A percentile compares a stretch with the other conserved stretches of the same genome.
Evolutionary conservation across 2,113 vertebrate genomes (phyloP).

Genomic region (Dipodomys stephensi): DNA sequence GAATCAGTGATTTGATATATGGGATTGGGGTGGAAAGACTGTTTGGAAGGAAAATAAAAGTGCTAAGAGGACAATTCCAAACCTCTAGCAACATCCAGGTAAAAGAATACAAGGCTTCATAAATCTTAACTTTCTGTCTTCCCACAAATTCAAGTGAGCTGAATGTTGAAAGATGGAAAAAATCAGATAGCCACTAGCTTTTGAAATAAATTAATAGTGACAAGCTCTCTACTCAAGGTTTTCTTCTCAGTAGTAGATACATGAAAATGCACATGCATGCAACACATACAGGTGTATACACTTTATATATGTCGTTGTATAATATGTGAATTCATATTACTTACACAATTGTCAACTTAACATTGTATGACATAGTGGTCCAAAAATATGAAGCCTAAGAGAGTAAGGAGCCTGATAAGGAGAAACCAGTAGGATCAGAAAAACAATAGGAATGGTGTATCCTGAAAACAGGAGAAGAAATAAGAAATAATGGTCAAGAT

Average conservation of each 20-base stretch:
- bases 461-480: neutral
- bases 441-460: neutral
- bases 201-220: neutral
- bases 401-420: neutral
- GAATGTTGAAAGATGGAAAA: neutral
- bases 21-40: neutral
- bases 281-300: neutral
- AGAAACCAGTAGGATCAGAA: neutral
- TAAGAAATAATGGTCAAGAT: neutral
- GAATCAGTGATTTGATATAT: neutral
- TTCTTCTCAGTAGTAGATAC: neutral
- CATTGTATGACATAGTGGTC: neutral
- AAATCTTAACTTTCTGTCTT: conserved; percentile 14
- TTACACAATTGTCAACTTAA: neutral
- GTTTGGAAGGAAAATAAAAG: conserved; percentile 10
- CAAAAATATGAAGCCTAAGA: neutral
- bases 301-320: neutral
- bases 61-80: neutral
- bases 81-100: neutral
- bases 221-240: rapidly evolving
- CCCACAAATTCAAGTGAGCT: neutral
- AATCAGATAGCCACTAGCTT: neutral
- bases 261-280: too few relatives aligned
- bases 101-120: neutral
- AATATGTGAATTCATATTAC: neutral